Conservation (phyloP, 2,113 vertebrate genomes). For the Rhagologus leucostigma region DNA sequence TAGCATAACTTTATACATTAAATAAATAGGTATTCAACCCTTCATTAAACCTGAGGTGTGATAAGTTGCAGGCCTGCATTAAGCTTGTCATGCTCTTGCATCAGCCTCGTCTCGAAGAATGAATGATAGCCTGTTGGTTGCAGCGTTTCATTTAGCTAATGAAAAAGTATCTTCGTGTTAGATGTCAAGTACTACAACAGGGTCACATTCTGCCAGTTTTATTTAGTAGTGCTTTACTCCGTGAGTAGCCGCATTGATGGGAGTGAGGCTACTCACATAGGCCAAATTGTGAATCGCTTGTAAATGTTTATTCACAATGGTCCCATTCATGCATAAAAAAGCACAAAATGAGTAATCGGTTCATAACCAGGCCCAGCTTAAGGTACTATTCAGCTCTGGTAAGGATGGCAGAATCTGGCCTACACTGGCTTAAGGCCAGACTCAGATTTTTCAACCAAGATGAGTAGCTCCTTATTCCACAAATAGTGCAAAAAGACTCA, state of each 20-base stretch:
- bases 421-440: background rate
- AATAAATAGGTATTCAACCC: conserved; percentile 48
- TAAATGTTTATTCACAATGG: conserved; percentile 57
- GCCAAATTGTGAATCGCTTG: conserved; percentile 57
- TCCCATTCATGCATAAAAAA: conserved; percentile 39
- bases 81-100: conserved; percentile 55
- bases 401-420: conserved; percentile 33
- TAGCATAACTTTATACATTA: background rate
- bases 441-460: background rate
- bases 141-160: conserved; percentile 9
- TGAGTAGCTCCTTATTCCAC: conserved; percentile 45
- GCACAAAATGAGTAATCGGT: conserved; percentile 33
- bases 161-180: conserved; percentile 56
- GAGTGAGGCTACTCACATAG: conserved; percentile 1
- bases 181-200: conserved; percentile 60
- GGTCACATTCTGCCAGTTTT: conserved; percentile 58
- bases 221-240: conserved; percentile 44
- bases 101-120: conserved; percentile 23
- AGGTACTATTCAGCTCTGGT: conserved; percentile 10
- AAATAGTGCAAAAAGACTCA: background rate
- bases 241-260: conserved; percentile 27
- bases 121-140: conserved; percentile 23
- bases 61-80: conserved; percentile 59
- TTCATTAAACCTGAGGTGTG: conserved; percentile 52
- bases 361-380: conserved; percentile 45